Percentiles rank a stretch among this genome's conserved stretches.
Evolutionary conservation across 2,113 vertebrate genomes (phyloP).

Genomic region (Rissa tridactyla): DNA sequence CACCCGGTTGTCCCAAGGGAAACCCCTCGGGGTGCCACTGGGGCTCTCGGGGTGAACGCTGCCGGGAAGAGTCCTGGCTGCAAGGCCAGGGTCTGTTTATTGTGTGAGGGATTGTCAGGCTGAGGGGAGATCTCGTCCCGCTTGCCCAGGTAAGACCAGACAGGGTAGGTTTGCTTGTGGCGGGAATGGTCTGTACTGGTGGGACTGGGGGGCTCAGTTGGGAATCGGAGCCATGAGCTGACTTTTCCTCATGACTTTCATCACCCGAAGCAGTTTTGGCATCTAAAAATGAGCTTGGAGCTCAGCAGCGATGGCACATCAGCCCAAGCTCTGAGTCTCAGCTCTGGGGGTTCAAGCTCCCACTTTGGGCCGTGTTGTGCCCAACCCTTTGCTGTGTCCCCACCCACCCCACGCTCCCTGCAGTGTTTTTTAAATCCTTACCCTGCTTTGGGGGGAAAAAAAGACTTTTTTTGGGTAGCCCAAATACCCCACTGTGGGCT

Average conservation of each 20-base stretch:
- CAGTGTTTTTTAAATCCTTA: background rate
- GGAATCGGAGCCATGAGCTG: background rate
- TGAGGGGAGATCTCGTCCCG: rapidly evolving
- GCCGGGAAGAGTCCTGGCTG: background rate
- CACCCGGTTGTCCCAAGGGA: background rate
- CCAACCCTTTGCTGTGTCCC: background rate
- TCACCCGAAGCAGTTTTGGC: rapidly evolving
- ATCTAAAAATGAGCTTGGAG: background rate
- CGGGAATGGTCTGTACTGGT: background rate
- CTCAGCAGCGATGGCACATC: rapidly evolving
- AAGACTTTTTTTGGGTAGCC: background rate
- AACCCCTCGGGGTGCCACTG: background rate
- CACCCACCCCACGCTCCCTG: background rate
- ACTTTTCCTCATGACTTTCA: background rate
- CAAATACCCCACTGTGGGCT: rapidly evolving
- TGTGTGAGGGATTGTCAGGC: background rate
- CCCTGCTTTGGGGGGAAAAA: rapidly evolving
- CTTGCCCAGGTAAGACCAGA: background rate
- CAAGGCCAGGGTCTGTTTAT: background rate
- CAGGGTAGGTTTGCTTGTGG: background rate
- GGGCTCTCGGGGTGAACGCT: rapidly evolving
- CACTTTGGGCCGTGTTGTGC: background rate
- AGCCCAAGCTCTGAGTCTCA: background rate
- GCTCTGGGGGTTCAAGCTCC: background rate
- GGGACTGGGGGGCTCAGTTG: background rate